Base-by-base conservation (phyloP, 2,113 vertebrate genomes). In the Salvelinus sp. region DNA sequence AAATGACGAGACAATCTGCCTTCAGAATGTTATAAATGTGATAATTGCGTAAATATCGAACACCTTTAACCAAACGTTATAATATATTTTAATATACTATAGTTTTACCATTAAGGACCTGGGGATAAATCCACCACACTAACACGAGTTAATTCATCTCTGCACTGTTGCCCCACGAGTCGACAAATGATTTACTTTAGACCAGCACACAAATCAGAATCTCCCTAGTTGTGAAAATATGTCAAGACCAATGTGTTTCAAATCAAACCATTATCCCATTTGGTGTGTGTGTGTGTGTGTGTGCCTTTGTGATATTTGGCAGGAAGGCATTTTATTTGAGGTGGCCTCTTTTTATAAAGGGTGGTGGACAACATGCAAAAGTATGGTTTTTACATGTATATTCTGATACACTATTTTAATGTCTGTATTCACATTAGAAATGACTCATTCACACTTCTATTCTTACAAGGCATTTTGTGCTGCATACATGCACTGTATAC, bases 241-340 rank as follows among this genome's bases (percentile, higher is more conserved):
- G 22, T 27, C 16, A 6, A 60, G 16, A 72, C 6, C 12, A 47
- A 47, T 14, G 13, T 58, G 5, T 69, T 60, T 70, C 7, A 48
- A n/a, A n/a, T 30, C 54, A 54, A 23, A n/a, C 18, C 16, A 68
- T 20, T 16, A 6, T 22, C 6, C 47, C 33, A 7, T 50, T 23
- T 73, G 57, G 75, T 76, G 69, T 79, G 5, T 33, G 30, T 33
- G 30, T 33, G 4, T 30, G 28, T 33, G 71, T 76, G 65, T 70
- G 63, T 76, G 76, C 76, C 78, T 79, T 79, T 23, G 84, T 86
- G 84, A 86, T 85, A 83, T 88, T 85, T 86, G 84, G 82, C 87
- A 86, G 81, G 76, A 77, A 77, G 63, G 79, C 75, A 70, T 76
- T 57, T 71, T 30, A 58, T 58, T 30, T 72, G 48, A 25, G 23